Evolutionary conservation across 2,888 invertebrate genomes (phyloP).

Genomic region (Camponotus fellah): DNA sequence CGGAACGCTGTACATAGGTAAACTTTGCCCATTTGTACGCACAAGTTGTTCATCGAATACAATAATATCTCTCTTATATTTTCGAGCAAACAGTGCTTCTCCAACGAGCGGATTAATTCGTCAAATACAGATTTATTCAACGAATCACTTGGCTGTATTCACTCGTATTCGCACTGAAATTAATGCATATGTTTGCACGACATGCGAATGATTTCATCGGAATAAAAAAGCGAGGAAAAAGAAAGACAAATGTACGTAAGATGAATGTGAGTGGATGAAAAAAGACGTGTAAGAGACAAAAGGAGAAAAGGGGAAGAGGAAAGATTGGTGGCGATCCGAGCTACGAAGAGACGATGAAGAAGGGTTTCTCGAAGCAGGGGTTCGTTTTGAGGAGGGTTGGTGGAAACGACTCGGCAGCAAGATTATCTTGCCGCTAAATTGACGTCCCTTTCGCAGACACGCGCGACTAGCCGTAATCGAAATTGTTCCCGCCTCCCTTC

Average conservation of each 20-base stretch:
- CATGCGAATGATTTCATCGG: slow-evolving; percentile 2
- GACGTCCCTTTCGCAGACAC: slow-evolving; percentile 38
- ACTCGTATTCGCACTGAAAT: slow-evolving; percentile 5
- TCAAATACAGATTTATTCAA: neutral
- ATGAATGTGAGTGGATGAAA: neutral
- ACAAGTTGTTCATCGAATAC: neutral
- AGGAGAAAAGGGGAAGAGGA: neutral
- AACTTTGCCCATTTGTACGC: slow-evolving; percentile 16
- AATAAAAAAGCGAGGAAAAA: neutral
- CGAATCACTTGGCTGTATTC: neutral
- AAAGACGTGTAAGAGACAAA: neutral
- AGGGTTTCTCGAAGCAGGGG: slow-evolving; percentile 43
- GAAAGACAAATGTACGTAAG: neutral
- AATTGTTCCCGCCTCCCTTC: slow-evolving; percentile 22
- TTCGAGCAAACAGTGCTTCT: neutral
- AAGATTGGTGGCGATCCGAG: slow-evolving; percentile 50
- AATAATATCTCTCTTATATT: neutral
- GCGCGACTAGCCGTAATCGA: slow-evolving; percentile 38
- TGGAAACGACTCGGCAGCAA: slow-evolving; percentile 42
- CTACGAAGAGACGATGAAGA: slow-evolving; percentile 47
- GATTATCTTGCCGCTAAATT: slow-evolving; percentile 52
- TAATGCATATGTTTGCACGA: neutral
- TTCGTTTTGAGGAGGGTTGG: slow-evolving; percentile 57
- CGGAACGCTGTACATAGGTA: neutral
- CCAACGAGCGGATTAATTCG: neutral